Evolutionary conservation across 2,113 vertebrate genomes (phyloP), one percentile per base, ranked within the genome.

Genomic region (Dermatemys mawii): DNA sequence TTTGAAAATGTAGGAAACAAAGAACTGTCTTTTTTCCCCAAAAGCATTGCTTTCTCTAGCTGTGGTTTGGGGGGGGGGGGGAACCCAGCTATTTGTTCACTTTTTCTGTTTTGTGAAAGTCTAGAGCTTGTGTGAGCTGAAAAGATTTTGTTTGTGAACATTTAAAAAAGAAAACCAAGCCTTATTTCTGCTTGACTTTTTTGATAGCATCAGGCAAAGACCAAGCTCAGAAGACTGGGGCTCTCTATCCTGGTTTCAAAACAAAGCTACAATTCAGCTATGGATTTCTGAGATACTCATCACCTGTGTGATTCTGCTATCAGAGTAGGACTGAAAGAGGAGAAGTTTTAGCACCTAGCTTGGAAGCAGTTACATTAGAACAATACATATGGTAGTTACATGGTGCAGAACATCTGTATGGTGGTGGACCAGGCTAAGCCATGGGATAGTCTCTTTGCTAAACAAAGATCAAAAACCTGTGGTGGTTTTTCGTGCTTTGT

Each of bases 1-100:
- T 93, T 95, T 96, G 91, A 97, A 94, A 96, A 93, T 21, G 0
- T 41, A 35, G 53, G 91, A 93, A 54, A 83, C 92, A 78, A 81
- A 92, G 89, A 70, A 38, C 89, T 93, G 91, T 93, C 92, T 87
- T 75, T 92, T 17, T 78, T 60, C 91, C 91, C 51, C 94, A 70
- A 97, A 94, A 97, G 94, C 60, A 0, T 44, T 88, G 94, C 89
- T 93, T 95, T 86, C 91, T 38, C 4, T 67, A 38, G 35, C 63
- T 83, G 90, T 93, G 92, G 90, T 81, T 44, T 78, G 63, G 89
- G 86, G 92, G 78, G n/a, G n/a, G n/a, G n/a, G n/a, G n/a, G n/a
- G n/a, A n/a, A n/a, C n/a, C 35, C 82, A 83, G 90, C 89, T 84
- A 79, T 96, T 16, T 83, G 41, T 76, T 76, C 73, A 38, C 9